A percentile compares a stretch with the other conserved stretches of the same genome.
These are phyloP conservation scores for Paracanthobrama guichenoti DNA, from an alignment of 2,113 vertebrate genomes.

Conservation along the genomic window DNA sequence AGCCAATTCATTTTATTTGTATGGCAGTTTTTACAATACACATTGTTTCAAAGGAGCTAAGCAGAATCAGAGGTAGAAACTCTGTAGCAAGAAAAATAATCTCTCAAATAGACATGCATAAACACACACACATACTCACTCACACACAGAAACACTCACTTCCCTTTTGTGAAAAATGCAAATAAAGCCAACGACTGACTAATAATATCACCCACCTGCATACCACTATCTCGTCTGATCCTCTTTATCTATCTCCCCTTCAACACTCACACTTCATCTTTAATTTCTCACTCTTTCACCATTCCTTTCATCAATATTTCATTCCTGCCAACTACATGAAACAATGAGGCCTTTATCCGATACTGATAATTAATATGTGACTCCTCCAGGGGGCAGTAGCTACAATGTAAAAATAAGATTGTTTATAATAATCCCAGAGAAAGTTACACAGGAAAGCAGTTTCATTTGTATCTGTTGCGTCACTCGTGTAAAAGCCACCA, in stretches of 20 bases:
- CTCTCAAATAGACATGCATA: constrained; percentile 14
- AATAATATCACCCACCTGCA: constrained; percentile 83
- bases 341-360: not conserved
- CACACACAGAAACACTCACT: constrained; percentile 61
- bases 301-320: constrained; percentile 40
- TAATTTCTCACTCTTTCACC: not conserved
- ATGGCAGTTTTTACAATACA: not conserved
- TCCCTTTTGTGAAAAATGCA: constrained; percentile 82
- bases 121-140: constrained; percentile 11
- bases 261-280: constrained; percentile 25
- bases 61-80: not conserved
- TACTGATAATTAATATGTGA: not conserved
- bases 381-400: constrained; percentile 12
- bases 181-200: constrained; percentile 80
- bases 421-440: constrained; percentile 13
- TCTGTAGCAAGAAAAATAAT: constrained; percentile 21
- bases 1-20: not conserved
- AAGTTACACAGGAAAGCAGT: constrained; percentile 18
- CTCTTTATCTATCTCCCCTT: constrained; percentile 50
- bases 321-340: constrained; percentile 20
- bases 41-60: not conserved
- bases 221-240: constrained; percentile 56
- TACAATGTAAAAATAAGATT: not conserved
- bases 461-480: not conserved
- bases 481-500: constrained; percentile 15